Conservation (phyloP, 1,140 invertebrate species). For the Aphelenchoides besseyi region DNA sequence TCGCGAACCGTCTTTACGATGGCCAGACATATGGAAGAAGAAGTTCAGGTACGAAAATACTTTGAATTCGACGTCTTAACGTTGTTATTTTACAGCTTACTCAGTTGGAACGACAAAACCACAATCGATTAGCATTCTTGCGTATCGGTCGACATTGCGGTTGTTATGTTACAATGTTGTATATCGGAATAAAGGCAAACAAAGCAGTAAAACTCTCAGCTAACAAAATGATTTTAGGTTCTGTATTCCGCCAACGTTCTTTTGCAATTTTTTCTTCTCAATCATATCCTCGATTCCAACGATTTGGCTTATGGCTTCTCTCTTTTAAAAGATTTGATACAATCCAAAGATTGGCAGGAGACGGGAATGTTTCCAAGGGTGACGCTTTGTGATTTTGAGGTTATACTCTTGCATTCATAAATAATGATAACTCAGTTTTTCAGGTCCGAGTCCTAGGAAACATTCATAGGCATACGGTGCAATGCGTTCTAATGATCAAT, state of each 20-base stretch:
- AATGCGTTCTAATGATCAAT: constrained; percentile 62
- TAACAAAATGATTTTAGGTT: constrained; percentile 40
- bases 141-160: constrained; percentile 57
- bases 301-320: constrained; percentile 62
- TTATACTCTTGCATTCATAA: background rate
- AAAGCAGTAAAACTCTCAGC: constrained; percentile 14
- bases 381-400: constrained; percentile 58
- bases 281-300: constrained; percentile 59
- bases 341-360: constrained; percentile 62
- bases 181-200: constrained; percentile 59
- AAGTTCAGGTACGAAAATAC: constrained; percentile 53
- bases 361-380: constrained; percentile 62
- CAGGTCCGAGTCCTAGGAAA: constrained; percentile 61
- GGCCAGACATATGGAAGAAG: constrained; percentile 63
- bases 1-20: constrained; percentile 61
- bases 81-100: constrained; percentile 54
- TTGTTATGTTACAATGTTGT: constrained; percentile 62
- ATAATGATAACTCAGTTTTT: constrained; percentile 32
- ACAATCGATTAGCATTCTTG: constrained; percentile 48
- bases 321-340: constrained; percentile 55
- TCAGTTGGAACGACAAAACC: constrained; percentile 53
- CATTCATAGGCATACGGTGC: constrained; percentile 61
- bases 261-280: constrained; percentile 61
- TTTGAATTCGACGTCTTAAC: background rate
- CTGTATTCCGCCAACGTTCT: constrained; percentile 61